These are phyloP conservation scores for Cheilosia soror DNA, from an alignment of 2,888 invertebrate species.

Conservation along the genomic window DNA sequence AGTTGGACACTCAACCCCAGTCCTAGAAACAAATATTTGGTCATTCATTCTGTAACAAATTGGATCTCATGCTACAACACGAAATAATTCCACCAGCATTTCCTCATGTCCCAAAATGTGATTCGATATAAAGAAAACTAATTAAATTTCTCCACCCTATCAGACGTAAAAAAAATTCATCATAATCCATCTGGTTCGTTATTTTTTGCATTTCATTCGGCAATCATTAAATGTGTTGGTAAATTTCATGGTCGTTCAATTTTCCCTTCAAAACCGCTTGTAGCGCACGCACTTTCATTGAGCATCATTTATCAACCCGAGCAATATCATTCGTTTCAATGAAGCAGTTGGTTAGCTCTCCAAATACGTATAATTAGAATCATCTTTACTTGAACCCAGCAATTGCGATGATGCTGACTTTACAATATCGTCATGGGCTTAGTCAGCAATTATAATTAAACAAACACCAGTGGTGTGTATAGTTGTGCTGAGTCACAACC, in stretches of 20 bases:
- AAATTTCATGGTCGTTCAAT: conserved; percentile 1
- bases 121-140: too few relatives aligned
- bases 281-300: conserved; percentile 19
- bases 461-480: too few relatives aligned
- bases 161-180: too few relatives aligned
- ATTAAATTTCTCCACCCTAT: too few relatives aligned
- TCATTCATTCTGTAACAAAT: too few relatives aligned
- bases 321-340: conserved; percentile 39
- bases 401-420: conserved; percentile 3
- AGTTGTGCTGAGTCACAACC: too few relatives aligned
- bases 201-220: conserved; percentile 47
- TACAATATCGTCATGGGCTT: conserved; percentile 4
- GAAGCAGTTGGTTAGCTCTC: conserved; percentile 33
- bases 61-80: too few relatives aligned
- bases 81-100: too few relatives aligned
- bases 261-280: conserved; percentile 2
- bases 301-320: conserved; percentile 52
- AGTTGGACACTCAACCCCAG: too few relatives aligned
- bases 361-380: conserved; percentile 38
- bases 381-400: neutral
- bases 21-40: too few relatives aligned
- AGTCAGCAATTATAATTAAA: too few relatives aligned
- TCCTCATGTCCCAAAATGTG: too few relatives aligned
- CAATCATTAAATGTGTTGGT: conserved; percentile 51
- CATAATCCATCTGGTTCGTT: conserved; percentile 6